Conservation (phyloP, 2,113 vertebrate species). For the Indicator indicator region DNA sequence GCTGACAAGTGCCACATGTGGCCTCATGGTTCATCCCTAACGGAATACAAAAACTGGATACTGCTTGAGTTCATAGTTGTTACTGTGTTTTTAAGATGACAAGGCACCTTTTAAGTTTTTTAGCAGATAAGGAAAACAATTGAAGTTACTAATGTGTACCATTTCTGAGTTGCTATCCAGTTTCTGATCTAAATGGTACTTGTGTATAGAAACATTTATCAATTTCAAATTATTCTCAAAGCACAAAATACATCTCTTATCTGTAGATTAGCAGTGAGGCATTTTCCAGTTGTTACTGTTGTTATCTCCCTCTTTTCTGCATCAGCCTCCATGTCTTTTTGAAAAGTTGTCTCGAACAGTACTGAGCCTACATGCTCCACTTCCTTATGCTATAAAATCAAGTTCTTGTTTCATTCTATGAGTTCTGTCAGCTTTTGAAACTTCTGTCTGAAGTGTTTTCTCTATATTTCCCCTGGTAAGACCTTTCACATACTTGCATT, state of each 20-base stretch:
- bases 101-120: conserved; percentile 20
- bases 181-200: conserved; percentile 46
- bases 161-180: neutral
- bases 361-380: neutral
- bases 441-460: neutral
- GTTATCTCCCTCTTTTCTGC: neutral
- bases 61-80: neutral
- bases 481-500: neutral
- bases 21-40: conserved; percentile 22
- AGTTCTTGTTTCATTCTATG: neutral
- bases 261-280: neutral
- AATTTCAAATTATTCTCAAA: conserved; percentile 45
- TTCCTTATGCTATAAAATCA: neutral
- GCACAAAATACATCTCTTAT: neutral
- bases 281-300: neutral
- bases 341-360: neutral
- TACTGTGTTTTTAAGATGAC: conserved; percentile 33
- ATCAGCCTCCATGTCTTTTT: neutral
- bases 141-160: conserved; percentile 43
- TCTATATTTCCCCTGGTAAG: neutral
- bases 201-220: conserved; percentile 29
- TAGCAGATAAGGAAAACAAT: neutral
- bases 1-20: neutral
- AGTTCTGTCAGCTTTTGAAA: neutral
- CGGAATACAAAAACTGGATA: neutral